These are phyloP conservation scores for Sibirionetta formosa DNA, from an alignment of 2,797 vertebrate genomes.

Conservation along the genomic window DNA sequence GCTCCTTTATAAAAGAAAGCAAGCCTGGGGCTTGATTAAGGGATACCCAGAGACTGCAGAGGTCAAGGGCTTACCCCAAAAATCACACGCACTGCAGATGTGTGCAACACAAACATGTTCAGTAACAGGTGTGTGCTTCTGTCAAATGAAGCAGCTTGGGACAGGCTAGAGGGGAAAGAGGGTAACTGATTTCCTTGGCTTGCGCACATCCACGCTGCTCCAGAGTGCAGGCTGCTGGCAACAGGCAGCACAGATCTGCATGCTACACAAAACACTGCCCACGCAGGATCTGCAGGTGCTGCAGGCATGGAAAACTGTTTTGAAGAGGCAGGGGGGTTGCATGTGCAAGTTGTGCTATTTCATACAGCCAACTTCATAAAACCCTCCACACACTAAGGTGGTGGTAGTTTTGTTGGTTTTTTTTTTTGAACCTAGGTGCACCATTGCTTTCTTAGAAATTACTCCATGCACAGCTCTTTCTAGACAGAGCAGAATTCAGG, in stretches of 20 bases:
- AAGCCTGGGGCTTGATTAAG: neutral
- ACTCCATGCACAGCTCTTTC: neutral
- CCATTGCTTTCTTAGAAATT: neutral
- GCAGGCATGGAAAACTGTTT: neutral
- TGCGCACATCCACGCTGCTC: neutral
- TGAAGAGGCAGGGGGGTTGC: neutral
- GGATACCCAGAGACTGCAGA: neutral
- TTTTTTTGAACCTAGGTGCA: neutral
- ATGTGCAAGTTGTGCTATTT: neutral
- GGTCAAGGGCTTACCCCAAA: constrained; percentile 12
- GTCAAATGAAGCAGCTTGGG: fast-evolving
- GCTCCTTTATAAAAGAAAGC: constrained; percentile 15
- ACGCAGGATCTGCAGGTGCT: neutral
- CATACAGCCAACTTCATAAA: neutral
- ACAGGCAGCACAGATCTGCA: neutral
- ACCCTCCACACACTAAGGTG: neutral
- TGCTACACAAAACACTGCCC: neutral
- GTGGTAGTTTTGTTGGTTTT: neutral
- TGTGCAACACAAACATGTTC: fast-evolving
- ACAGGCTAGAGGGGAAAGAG: neutral
- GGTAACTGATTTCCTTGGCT: neutral
- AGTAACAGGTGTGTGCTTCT: neutral
- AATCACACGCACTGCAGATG: neutral
- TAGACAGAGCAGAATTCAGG: neutral
- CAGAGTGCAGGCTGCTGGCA: neutral